phyloP scores from a whole-genome alignment of 1,140 invertebrate species.

The Gonioctena quinquepunctata region DNA sequence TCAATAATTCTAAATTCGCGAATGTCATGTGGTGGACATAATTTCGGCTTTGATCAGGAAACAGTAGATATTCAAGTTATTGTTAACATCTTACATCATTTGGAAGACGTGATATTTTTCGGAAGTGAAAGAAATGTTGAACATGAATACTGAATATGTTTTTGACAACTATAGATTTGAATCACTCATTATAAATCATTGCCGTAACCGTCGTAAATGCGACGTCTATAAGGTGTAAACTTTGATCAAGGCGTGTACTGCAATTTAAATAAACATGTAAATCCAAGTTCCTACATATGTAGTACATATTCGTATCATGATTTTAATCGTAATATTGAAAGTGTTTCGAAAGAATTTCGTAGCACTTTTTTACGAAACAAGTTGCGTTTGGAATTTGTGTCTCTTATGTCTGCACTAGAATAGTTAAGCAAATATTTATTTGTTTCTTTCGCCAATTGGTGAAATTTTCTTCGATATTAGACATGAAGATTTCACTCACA shows the following conservation, averaged over 20 bases:
- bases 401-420: no score
- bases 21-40: no score
- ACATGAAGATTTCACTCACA: no score
- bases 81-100: not conserved
- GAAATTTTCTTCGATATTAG: no score
- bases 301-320: slow-evolving; percentile 21
- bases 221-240: not conserved
- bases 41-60: no score
- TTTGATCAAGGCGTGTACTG: not conserved
- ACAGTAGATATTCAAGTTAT: no score
- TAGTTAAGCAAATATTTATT: no score
- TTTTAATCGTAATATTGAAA: slow-evolving; percentile 30
- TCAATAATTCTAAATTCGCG: no score
- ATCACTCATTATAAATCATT: not conserved
- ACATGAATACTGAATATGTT: not conserved
- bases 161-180: not conserved
- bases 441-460: no score
- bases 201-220: not conserved
- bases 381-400: not conserved
- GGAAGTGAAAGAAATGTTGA: not conserved
- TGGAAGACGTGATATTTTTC: not conserved
- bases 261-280: not conserved
- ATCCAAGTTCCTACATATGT: not conserved
- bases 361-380: not conserved
- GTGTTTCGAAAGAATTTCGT: not conserved